Percentiles rank a stretch among this genome's conserved stretches.
Conservation (phyloP, 1,140 invertebrate species). For the Microplitis demolitor region DNA sequence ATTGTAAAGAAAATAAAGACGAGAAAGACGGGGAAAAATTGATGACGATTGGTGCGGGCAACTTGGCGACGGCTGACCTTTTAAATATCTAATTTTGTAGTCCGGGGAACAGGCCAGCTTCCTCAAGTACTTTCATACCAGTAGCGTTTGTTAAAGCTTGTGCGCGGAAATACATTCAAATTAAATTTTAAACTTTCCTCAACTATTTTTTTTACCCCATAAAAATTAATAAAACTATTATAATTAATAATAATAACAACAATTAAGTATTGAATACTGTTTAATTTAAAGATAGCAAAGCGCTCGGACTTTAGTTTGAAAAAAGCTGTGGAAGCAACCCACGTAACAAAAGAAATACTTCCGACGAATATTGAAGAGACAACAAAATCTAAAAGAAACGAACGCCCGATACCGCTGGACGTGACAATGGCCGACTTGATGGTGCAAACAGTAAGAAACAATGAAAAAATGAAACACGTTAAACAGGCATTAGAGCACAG, state of each 20-base stretch:
- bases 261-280: not conserved
- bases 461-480: conserved; percentile 58
- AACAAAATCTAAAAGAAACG: conserved; percentile 44
- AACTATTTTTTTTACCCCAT: not conserved
- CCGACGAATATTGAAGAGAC: conserved; percentile 61
- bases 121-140: conserved; percentile 21
- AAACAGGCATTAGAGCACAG: conserved; percentile 59
- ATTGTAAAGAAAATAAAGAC: conserved; percentile 11
- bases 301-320: conserved; percentile 71
- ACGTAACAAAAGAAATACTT: conserved; percentile 69
- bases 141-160: not conserved
- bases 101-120: conserved; percentile 42
- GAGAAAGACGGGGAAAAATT: conserved; percentile 25
- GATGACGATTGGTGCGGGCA: conserved; percentile 34
- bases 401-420: conserved; percentile 54
- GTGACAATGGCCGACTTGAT: conserved; percentile 54
- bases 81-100: conserved; percentile 54
- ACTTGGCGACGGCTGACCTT: conserved; percentile 55
- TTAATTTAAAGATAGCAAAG: conserved; percentile 62
- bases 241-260: no score
- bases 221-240: no score
- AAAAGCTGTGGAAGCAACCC: conserved; percentile 69
- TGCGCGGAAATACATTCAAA: not conserved
- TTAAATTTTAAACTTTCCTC: no score
- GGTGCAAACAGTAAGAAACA: conserved; percentile 54